Evolutionary conservation across 2,113 vertebrate species (phyloP), one percentile per base, ranked within the genome.

Genomic region (Ptilorrhoa leucosticta): DNA sequence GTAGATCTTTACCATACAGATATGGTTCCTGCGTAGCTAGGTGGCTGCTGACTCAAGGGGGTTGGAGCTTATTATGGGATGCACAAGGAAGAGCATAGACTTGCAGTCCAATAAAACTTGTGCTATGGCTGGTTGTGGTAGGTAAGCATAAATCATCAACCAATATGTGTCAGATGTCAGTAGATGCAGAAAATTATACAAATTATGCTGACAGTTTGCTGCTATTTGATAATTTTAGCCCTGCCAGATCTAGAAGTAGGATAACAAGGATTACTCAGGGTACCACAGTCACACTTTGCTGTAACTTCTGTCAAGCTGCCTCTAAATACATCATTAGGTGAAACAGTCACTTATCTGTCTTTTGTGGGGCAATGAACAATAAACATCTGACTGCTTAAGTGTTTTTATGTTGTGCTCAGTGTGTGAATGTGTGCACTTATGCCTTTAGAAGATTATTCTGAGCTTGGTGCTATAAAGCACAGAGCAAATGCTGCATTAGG

Each of bases 171-270:
- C 66, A 93, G 8, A 65, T 47, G 19, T 81, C 39, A 56, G 35
- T 37, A 75, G 56, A 83, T 64, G 61, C 35, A 86, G 44, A 79
- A 50, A 48, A 64, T 60, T 10, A 37, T 51, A 56, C 26, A 71
- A 92, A 69, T 83, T 48, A 71, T 47, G 18, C 27, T 37, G 58
- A 66, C 15, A 42, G 15, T 54, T 84, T 87, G 27, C 68, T 35
- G 23, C 45, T 78, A 7, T 28, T 51, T 15, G 56, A 22, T 64
- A 64, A 94, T 60, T 87, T 80, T 48, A 83, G 18, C 33, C 26
- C 13, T 53, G 22, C 28, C 42, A 77, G 61, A 61, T 47, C 61
- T 33, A 33, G n/a, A 30, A 76, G 44, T 33, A 0, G 0, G 17
- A 31, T 65, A 75, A 31, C 11, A 68, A 76, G n/a, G 40, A 35